Evolutionary conservation across 2,888 invertebrate species (phyloP), one percentile per base, ranked within the genome.

Genomic region (Galerucella nymphaeae): DNA sequence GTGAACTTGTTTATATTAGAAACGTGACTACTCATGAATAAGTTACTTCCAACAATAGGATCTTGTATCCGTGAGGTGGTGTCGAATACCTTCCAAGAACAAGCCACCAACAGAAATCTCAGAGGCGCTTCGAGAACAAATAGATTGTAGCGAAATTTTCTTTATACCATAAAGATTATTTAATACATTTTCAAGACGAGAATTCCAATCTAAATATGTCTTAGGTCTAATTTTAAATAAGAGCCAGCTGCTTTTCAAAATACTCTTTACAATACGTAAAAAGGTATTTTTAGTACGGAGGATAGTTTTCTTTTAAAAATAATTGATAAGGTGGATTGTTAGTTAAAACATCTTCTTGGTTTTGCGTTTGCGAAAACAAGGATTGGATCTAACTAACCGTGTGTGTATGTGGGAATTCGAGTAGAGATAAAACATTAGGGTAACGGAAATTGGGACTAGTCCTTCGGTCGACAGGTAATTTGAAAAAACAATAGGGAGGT

Each of bases 401-500:
- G 2, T 42, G 48, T 48, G 5, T 14, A n/a, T 48, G 48, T 14
- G 30, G 30, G 38, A 38, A 65, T 65, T 53, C 18, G 65, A 65
- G 53, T 16, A 50, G 50, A 61, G 18, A 30, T 41, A 11, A 30
- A 41, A 41, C 41, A 38, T 10, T 11, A 18, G 41, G 38, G 14
- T 11, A 16, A n/a, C 41, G 61, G 41, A 41, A 41, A 61, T 9
- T 38, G 61, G 42, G 11, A 61, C 61, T 61, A 61, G 41, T 55
- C 30, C 55, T n/a, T 30, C 30, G 30, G 57, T 45, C 57, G 45
- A 53, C 42, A 42, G 42, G 50, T 57, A 62, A 53, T 64, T 63
- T 55, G 3, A 55, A 72, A 70, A 72, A 68, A 72, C 62, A 67
- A 71, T 62, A 61, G 55, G 55, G n/a, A n/a, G 42, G 53, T 30